These are phyloP conservation scores for Oenanthe oenanthe DNA, from an alignment of 2,113 vertebrate species.

Conservation along the genomic window DNA sequence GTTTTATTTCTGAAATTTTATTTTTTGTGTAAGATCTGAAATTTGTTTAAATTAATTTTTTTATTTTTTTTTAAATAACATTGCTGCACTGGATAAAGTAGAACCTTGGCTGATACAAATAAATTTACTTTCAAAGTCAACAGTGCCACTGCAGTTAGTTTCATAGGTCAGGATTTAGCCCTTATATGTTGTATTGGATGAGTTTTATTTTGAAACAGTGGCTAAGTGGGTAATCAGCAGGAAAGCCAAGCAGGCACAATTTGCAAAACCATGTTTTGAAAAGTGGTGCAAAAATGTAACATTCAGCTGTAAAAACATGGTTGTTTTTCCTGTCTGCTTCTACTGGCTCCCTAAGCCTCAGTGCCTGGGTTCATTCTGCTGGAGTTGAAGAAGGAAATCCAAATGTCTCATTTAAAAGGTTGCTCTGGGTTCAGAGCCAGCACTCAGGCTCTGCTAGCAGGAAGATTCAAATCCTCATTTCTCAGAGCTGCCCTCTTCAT, in stretches of 20 bases:
- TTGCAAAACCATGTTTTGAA: background rate
- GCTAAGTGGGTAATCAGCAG: background rate
- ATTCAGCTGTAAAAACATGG: background rate
- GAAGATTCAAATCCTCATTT: background rate
- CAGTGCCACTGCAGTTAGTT: background rate
- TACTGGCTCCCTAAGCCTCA: background rate
- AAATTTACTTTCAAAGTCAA: background rate
- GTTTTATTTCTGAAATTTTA: background rate
- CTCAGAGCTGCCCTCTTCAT: background rate
- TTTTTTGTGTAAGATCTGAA: background rate
- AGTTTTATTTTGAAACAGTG: background rate
- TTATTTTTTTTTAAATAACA: fast-evolving
- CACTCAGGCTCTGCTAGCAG: background rate
- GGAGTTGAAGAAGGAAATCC: background rate
- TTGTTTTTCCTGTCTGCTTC: background rate
- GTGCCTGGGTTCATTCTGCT: background rate
- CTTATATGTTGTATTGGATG: background rate
- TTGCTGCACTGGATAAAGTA: background rate
- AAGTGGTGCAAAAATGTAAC: background rate
- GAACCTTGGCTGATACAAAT: background rate
- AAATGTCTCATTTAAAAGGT: background rate
- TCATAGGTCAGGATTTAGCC: background rate
- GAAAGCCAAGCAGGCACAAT: background rate
- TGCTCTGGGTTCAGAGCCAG: background rate
- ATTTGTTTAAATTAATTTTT: background rate